phyloP scores from a whole-genome alignment of 2,888 invertebrate genomes.

The Gymnoscelis rufifasciata region DNA sequence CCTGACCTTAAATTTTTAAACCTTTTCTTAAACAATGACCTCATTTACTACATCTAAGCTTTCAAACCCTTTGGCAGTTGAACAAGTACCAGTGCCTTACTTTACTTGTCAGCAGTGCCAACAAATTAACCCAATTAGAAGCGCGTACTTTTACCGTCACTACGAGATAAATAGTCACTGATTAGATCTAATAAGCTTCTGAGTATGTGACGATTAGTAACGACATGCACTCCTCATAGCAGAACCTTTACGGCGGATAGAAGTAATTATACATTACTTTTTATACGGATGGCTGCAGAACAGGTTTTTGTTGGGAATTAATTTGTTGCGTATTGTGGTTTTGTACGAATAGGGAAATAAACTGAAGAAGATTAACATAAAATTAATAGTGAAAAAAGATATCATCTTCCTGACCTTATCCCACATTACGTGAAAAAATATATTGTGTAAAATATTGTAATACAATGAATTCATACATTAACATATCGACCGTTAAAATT shows the following conservation, averaged over 20 bases:
- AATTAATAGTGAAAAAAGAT: too few species aligned
- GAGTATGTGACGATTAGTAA: constrained; percentile 13
- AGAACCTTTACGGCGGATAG: neutral
- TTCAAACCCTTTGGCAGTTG: neutral
- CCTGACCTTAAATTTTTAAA: too few species aligned
- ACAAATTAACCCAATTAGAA: constrained; percentile 16
- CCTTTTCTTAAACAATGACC: neutral
- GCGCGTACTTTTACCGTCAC: constrained; percentile 17
- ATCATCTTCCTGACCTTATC: too few species aligned
- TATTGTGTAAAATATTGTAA: too few species aligned
- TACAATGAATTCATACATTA: too few species aligned
- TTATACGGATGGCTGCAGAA: too few species aligned
- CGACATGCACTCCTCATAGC: constrained; percentile 2
- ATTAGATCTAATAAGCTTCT: constrained; percentile 18
- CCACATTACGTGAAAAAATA: too few species aligned
- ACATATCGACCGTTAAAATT: too few species aligned
- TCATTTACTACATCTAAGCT: neutral
- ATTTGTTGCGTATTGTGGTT: too few species aligned
- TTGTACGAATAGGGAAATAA: too few species aligned
- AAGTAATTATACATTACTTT: neutral
- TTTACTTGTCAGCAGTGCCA: constrained; percentile 1
- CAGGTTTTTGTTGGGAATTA: too few species aligned
- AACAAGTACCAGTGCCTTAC: neutral
- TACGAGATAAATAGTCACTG: constrained; percentile 14
- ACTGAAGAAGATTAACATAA: too few species aligned